Conservation (phyloP, 2,113 vertebrate species). For the Poeciliopsis turrubarensis region DNA sequence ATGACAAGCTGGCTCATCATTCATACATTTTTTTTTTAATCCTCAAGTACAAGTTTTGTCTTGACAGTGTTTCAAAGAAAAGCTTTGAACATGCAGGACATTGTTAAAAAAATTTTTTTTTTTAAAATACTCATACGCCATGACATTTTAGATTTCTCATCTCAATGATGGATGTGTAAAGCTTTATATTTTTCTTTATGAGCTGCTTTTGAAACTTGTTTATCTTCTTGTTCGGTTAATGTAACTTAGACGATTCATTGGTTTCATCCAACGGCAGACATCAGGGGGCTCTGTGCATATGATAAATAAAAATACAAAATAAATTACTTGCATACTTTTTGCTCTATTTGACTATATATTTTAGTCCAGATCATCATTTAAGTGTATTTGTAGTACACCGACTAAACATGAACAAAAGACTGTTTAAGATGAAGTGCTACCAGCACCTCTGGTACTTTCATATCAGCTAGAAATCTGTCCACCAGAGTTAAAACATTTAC, state of each 20-base stretch:
- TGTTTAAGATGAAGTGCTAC: not conserved
- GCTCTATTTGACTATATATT: not conserved
- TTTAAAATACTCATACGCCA: too few relatives aligned
- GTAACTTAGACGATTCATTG: too few relatives aligned
- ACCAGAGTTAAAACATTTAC: not conserved
- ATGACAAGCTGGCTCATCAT: constrained; percentile 7
- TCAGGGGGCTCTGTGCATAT: too few relatives aligned
- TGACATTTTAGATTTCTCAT: not conserved
- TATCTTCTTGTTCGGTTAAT: not conserved
- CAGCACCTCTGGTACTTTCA: not conserved
- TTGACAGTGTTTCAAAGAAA: not conserved
- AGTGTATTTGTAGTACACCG: not conserved
- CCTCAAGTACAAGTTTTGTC: not conserved
- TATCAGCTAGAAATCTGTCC: not conserved
- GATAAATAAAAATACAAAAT: too few relatives aligned
- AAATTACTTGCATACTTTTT: not conserved
- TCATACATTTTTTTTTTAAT: constrained; percentile 1
- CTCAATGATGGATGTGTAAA: not conserved
- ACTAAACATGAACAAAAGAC: not conserved
- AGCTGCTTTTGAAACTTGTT: not conserved
- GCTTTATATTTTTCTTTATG: too few relatives aligned
- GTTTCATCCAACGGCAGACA: too few relatives aligned
- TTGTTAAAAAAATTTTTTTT: not conserved
- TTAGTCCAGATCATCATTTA: too few relatives aligned
- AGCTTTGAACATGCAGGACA: constrained; percentile 19